Conservation (phyloP, 37 sponge, comb jelly and placozoan genomes). For the Beroe forskalii region DNA sequence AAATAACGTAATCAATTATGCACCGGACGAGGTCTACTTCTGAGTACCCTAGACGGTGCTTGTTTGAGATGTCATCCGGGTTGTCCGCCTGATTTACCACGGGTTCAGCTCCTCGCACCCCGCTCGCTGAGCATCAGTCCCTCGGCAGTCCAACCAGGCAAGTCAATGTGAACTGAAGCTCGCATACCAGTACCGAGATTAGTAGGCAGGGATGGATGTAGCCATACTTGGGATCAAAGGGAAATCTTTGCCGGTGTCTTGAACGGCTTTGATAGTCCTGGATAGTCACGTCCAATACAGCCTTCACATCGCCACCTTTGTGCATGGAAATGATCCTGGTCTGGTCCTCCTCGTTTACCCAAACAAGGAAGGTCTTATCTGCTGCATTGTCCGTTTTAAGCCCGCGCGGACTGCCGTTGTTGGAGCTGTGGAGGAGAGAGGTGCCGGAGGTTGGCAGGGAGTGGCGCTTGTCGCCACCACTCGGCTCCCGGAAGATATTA, state of each 20-base stretch:
- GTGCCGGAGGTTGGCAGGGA: neutral
- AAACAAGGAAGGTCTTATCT: no score
- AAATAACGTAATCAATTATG: conserved; percentile 78
- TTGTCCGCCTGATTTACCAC: conserved; percentile 70
- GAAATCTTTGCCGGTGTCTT: conserved; percentile 72
- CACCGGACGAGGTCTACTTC: conserved; percentile 80
- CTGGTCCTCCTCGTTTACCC: no score
- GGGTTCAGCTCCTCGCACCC: conserved; percentile 72
- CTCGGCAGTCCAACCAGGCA: conserved; percentile 69
- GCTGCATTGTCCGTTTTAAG: conserved; percentile 27
- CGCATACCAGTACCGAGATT: conserved; percentile 88
- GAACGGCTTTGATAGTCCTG: conserved; percentile 51
- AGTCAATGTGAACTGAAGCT: conserved; percentile 78
- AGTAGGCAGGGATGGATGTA: conserved; percentile 84
- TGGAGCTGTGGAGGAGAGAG: neutral
- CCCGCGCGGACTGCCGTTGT: conserved; percentile 4
- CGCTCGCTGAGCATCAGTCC: conserved; percentile 55
- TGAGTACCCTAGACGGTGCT: conserved; percentile 76
- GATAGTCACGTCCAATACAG: conserved; percentile 70
- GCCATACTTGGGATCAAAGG: conserved; percentile 79
- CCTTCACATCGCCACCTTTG: conserved; percentile 67
- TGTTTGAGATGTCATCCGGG: conserved; percentile 80
- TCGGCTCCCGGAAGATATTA: conserved; percentile 37
- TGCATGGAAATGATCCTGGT: conserved; percentile 73
- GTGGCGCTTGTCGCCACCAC: neutral